A percentile compares a stretch with the other conserved stretches of the same genome.
Evolutionary conservation across 2,888 invertebrate species (phyloP).

Genomic region (Andricus quercusramuli): DNA sequence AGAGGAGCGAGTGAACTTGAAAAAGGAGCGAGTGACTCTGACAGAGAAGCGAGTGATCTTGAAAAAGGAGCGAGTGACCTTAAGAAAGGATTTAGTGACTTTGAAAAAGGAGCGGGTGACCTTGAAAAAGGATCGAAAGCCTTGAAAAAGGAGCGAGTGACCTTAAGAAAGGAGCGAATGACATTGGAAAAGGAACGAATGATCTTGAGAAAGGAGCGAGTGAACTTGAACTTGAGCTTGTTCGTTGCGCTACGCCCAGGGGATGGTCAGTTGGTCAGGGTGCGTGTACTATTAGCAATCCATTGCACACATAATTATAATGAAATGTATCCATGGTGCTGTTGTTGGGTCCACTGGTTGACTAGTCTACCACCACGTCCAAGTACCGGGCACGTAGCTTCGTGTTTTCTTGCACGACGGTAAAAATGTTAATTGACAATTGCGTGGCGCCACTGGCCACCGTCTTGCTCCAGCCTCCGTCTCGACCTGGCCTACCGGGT

Average conservation of each 20-base stretch:
- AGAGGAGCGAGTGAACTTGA: too few species aligned
- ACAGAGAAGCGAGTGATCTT: too few species aligned
- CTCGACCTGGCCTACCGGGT: constrained; percentile 20
- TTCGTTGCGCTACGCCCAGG: constrained; percentile 48
- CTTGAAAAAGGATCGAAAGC: too few species aligned
- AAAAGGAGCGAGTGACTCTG: too few species aligned
- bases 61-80: too few species aligned
- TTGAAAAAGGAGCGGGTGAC: too few species aligned
- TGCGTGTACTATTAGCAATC: constrained; percentile 63
- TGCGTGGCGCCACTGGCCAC: constrained; percentile 73
- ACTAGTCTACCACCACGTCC: constrained; percentile 54
- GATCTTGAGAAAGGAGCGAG: constrained; percentile 20
- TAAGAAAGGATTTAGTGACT: too few species aligned
- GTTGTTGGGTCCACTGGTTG: constrained; percentile 58
- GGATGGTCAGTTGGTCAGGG: constrained; percentile 50
- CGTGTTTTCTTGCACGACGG: constrained; percentile 73
- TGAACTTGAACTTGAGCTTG: constrained; percentile 46
- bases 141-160: too few species aligned
- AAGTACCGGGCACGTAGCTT: constrained; percentile 61
- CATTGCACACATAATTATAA: constrained; percentile 69
- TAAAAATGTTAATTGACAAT: constrained; percentile 78
- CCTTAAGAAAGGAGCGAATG: too few species aligned
- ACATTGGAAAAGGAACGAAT: too few species aligned
- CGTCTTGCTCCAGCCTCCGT: constrained; percentile 55
- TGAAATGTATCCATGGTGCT: constrained; percentile 68